Conservation (phyloP, 2,113 vertebrate genomes). For the Genyomyrus donnyi region DNA sequence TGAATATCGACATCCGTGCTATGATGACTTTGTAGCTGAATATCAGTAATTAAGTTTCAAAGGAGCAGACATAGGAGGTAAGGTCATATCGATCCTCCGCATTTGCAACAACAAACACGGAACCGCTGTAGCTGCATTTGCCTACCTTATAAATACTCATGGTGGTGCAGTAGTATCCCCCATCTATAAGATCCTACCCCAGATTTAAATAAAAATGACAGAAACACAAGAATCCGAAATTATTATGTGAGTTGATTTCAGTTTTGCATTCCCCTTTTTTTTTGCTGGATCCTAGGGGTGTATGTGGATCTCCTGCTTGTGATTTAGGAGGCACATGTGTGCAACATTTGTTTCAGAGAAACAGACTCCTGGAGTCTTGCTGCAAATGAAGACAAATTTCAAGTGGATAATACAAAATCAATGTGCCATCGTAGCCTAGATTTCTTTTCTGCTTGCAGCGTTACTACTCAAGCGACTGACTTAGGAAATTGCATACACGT, state of each 20-base stretch:
- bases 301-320: neutral
- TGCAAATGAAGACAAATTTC: constrained; percentile 59
- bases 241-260: neutral
- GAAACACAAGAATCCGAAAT: neutral
- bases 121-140: constrained; percentile 49
- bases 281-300: neutral
- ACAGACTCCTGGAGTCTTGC: constrained; percentile 30
- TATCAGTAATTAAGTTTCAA: constrained; percentile 75
- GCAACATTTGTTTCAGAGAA: neutral
- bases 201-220: neutral
- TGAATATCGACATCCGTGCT: constrained; percentile 66
- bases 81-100: constrained; percentile 67
- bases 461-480: constrained; percentile 59
- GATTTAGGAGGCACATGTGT: neutral
- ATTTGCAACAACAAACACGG: constrained; percentile 55
- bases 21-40: constrained; percentile 71
- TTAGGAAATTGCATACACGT: constrained; percentile 58
- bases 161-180: neutral
- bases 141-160: constrained; percentile 43
- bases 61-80: constrained; percentile 59
- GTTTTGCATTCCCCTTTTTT: neutral
- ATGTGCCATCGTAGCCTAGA: constrained; percentile 64
- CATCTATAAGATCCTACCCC: neutral
- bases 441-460: constrained; percentile 50
- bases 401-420: constrained; percentile 45